Base-by-base conservation (phyloP, 2,888 invertebrate genomes). In the Cantharis rustica region DNA sequence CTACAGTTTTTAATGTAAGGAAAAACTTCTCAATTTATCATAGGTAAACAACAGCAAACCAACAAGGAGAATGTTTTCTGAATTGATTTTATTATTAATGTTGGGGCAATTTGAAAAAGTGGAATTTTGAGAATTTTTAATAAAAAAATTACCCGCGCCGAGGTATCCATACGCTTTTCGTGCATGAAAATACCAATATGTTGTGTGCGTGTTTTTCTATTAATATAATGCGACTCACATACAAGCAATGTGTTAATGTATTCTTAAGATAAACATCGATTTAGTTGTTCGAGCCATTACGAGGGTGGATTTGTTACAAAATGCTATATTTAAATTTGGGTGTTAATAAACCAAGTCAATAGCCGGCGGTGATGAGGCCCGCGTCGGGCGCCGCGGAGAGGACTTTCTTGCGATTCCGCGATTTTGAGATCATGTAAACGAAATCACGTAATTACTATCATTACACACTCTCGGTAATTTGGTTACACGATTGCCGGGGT, bases 361-460 rank as follows among this genome's bases (percentile, higher is more conserved):
- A 27, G 27, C 27, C 27, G 27, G 11, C 3, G 27, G 27, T 2
- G 11, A 0, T 11, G 27, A 3, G 31, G 3, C 31, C 31, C 31
- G 13, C 13, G 13, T 3, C 31, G 31, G 31, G 31, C 31, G 31
- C 31, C 31, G 4, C 1, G 11, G 3, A 3, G 3, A 2, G 11
- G 11, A 31, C 13, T 11, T 31, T 31, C 27, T 77, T 82, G 76
- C 76, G 68, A 80, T 80, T 79, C 82, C 81, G 81, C 78, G 80
- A 81, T 79, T 82, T 81, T 81, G 79, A 81, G 79, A 80, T 77
- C 81, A 79, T 71, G 66, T 70, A 71, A 71, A 74, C 79, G 72
- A 78, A 82, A 80, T 82, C 79, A 81, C 79, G 75, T 82, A 82
- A 82, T 82, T 72, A 82, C 81, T 78, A 78, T 80, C 77, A 82